Base-by-base conservation (phyloP, 1,140 invertebrate species). In the Babylonia areolata region DNA sequence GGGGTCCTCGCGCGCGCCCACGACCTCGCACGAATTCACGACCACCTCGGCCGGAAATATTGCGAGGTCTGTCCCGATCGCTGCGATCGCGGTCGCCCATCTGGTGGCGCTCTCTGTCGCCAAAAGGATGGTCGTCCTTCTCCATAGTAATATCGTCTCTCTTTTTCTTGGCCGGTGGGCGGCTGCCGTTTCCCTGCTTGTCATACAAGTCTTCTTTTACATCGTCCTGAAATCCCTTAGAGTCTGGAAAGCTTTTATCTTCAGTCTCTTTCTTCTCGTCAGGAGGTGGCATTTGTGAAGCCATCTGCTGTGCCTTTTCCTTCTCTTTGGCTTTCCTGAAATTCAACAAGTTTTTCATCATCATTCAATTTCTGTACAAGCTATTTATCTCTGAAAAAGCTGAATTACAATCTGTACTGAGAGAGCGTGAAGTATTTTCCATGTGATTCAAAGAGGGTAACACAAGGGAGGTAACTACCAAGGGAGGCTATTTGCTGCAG, bases 21-120 rank as follows among this genome's bases (percentile, higher is more conserved):
- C 92, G 79, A 64, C 93, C 92, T 69, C 93, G 84, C 15, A 92
- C 91, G 88, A 92, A 94, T 81, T 94, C 94, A 75, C 93, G 83
- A 64, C 92, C 90, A 64, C 92, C 89, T 79, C 92, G 92, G 86
- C 86, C 81, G 40, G 87, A 42, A 42, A 79, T 86, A 46, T 77
- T 85, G 69, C 88, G 73, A 31, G 86, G 86, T 69, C 84, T 80
- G 35, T 89, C 88, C 9, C 84, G 85, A n/a, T 88, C 88, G 28
- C 84, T 84, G 42, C 84, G 71, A 42, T 87, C 81, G 51, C 87
- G 80, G 46, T 91, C 90, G 80, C 84, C 82, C 51, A 78, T 31
- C 33, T 84, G 83, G 54, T 84, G 83, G 69, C 69, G 86, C 78
- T 84, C 87, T 87, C 84, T 84, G 77, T 86, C 86, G 77, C 84